A percentile compares a stretch with the other conserved stretches of the same genome.
phyloP scores from a whole-genome alignment of 2,797 vertebrate species.

The Fistularia commersonii region DNA sequence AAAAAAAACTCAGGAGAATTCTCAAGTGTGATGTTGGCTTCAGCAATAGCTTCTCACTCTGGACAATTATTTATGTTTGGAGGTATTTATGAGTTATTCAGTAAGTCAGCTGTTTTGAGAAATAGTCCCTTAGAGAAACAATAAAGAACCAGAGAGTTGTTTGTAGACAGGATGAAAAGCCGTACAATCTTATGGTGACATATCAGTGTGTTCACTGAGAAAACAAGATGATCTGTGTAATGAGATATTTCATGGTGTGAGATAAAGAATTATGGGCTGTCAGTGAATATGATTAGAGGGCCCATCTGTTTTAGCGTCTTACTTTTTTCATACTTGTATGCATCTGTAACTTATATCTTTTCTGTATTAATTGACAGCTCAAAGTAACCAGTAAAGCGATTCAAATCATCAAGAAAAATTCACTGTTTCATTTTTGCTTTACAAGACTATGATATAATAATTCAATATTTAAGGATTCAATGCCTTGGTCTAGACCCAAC shows the following conservation, averaged over 20 bases:
- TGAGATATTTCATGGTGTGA: slow-evolving; percentile 1
- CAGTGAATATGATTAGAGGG: neutral
- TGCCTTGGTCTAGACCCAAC: slow-evolving; percentile 47
- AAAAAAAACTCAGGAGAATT: slow-evolving; percentile 26
- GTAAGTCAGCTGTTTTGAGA: neutral
- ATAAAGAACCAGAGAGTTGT: slow-evolving; percentile 10
- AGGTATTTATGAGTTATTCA: slow-evolving; percentile 1
- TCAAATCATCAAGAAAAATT: slow-evolving; percentile 3
- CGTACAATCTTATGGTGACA: neutral
- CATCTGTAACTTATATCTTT: too few species aligned
- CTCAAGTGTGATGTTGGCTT: slow-evolving; percentile 28
- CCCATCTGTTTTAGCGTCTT: too few species aligned
- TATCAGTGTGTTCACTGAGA: slow-evolving; percentile 2
- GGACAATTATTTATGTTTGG: slow-evolving; percentile 16
- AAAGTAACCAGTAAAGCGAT: neutral
- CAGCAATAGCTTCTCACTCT: slow-evolving; percentile 14
- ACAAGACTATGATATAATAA: slow-evolving; percentile 21
- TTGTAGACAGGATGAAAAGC: neutral
- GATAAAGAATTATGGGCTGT: slow-evolving; percentile 15
- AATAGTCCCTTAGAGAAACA: neutral
- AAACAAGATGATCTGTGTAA: neutral
- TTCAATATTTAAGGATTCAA: slow-evolving; percentile 37
- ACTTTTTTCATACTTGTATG: too few species aligned
- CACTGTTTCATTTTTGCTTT: slow-evolving; percentile 35
- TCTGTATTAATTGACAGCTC: too few species aligned